Conservation (phyloP, 2,888 invertebrate genomes). For the Troides oblongomaculatus region DNA sequence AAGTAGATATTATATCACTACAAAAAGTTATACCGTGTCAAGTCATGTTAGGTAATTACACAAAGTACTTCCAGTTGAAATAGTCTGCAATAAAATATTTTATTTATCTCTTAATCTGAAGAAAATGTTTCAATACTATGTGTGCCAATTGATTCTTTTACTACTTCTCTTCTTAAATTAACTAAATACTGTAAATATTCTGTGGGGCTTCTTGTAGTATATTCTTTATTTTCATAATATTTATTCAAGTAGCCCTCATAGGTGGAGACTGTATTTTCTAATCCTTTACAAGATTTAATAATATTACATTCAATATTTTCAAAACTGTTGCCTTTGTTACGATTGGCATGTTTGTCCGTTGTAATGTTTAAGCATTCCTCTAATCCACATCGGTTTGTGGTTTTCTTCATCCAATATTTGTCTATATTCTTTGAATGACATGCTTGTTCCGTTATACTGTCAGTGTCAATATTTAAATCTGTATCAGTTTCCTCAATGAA, state of each 20-base stretch:
- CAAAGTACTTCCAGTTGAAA: too few species aligned
- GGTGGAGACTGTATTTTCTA: constrained; percentile 54
- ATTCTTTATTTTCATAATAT: constrained; percentile 34
- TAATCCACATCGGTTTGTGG: constrained; percentile 36
- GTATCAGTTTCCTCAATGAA: constrained; percentile 42
- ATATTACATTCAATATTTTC: constrained; percentile 53
- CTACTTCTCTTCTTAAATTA: constrained; percentile 75
- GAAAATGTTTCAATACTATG: constrained; percentile 16
- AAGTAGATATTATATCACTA: too few species aligned
- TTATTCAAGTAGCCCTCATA: constrained; percentile 56
- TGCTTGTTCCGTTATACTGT: constrained; percentile 28
- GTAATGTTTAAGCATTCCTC: constrained; percentile 38
- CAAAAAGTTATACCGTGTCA: too few species aligned
- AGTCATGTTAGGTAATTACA: too few species aligned
- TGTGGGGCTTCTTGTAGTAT: constrained; percentile 64
- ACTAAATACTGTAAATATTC: constrained; percentile 81
- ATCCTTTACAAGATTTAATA: constrained; percentile 53
- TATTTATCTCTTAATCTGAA: constrained; percentile 8
- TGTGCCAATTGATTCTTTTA: constrained; percentile 69
- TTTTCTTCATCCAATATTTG: constrained; percentile 35
- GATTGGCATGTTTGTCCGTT: constrained; percentile 36
- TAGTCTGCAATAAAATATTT: too few species aligned
- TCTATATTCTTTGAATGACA: constrained; percentile 36
- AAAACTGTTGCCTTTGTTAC: constrained; percentile 37
- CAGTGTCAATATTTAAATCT: constrained; percentile 4